Percentiles rank a stretch among this genome's conserved stretches.
These are phyloP conservation scores for Spicauda simplicius DNA, from an alignment of 2,888 invertebrate species.

Conservation along the genomic window DNA sequence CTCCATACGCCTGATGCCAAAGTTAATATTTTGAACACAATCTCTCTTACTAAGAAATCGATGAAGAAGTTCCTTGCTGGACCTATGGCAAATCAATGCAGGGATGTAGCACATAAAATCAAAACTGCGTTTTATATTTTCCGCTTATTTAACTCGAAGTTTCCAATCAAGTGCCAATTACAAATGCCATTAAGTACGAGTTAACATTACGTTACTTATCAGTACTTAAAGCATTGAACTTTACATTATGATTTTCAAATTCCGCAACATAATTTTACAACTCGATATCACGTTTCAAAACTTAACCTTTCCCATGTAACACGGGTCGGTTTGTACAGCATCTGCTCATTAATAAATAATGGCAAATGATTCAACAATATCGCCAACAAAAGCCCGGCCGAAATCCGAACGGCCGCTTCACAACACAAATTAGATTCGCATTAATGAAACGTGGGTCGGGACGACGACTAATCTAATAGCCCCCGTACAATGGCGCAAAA, in stretches of 20 bases:
- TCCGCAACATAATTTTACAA: conserved; percentile 16
- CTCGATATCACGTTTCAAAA: conserved; percentile 18
- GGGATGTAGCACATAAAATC: no score
- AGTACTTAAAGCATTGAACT: conserved; percentile 12
- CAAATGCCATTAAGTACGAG: background rate
- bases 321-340: conserved; percentile 18
- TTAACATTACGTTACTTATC: conserved; percentile 8
- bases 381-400: conserved; percentile 58
- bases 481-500: conserved; percentile 65
- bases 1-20: no score
- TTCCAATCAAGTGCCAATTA: conserved; percentile 8
- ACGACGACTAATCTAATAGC: conserved; percentile 66
- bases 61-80: no score
- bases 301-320: conserved; percentile 19
- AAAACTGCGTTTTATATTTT: background rate
- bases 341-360: conserved; percentile 41
- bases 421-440: conserved; percentile 76
- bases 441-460: conserved; percentile 76
- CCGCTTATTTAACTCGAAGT: background rate
- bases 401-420: conserved; percentile 62
- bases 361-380: conserved; percentile 48
- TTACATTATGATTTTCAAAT: conserved; percentile 7
- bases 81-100: no score
- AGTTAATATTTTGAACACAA: no score
- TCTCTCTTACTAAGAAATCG: no score